Evolutionary conservation across 2,113 vertebrate genomes (phyloP).

Genomic region (Ailurus styani): DNA sequence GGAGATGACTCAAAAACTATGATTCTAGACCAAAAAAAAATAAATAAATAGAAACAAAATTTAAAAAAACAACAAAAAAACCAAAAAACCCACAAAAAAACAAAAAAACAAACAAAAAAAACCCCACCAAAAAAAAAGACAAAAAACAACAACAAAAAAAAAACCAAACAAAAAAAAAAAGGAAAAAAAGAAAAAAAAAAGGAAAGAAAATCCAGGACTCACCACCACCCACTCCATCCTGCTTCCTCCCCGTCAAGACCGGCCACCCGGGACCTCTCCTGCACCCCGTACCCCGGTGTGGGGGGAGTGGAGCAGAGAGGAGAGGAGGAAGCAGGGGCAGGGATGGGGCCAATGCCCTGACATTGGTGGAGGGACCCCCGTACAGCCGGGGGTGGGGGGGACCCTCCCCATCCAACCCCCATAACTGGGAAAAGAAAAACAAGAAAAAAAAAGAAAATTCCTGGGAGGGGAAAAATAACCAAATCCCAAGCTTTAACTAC

Average conservation of each 20-base stretch:
- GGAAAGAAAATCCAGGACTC: constrained; percentile 66
- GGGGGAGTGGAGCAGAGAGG: neutral
- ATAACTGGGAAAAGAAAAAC: constrained; percentile 61
- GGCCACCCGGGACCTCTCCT: neutral
- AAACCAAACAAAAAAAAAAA: no score
- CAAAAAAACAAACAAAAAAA: constrained; percentile 75
- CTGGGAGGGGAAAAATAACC: constrained; percentile 66
- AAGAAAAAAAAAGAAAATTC: constrained; percentile 38
- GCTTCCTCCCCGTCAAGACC: constrained; percentile 38
- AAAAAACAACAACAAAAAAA: constrained; percentile 58
- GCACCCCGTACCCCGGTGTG: neutral
- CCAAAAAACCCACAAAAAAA: constrained; percentile 72
- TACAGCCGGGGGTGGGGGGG: constrained; percentile 55
- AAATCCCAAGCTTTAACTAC: constrained; percentile 87
- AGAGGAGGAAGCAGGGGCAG: constrained; percentile 49
- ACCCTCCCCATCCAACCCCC: constrained; percentile 74
- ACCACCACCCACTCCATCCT: constrained; percentile 62
- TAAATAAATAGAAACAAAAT: constrained; percentile 74
- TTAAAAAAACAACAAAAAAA: neutral
- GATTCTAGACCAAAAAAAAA: constrained; percentile 92
- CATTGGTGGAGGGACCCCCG: constrained; percentile 59
- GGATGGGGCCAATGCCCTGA: constrained; percentile 55
- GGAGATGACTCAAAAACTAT: constrained; percentile 83
- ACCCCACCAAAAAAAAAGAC: constrained; percentile 49
- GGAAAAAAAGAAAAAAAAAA: constrained; percentile 71